Evolutionary conservation across 2,113 vertebrate genomes (phyloP), one percentile per base, ranked within the genome.

Genomic region (Aramus guarauna): DNA sequence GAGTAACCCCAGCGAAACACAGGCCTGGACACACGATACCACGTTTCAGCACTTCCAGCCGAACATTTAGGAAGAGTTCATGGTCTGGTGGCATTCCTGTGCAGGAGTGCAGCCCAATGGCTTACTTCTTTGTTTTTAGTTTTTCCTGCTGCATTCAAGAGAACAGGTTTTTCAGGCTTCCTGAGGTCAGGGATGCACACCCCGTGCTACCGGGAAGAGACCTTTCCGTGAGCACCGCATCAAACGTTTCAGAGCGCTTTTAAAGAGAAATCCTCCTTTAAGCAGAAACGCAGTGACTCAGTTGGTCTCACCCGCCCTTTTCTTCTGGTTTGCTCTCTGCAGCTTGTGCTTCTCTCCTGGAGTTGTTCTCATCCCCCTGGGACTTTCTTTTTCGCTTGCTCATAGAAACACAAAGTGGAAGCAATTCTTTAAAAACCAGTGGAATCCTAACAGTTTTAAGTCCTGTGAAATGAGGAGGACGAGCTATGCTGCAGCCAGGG

Each of bases 101-200:
- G 47, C 30, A 0, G 3, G 22, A 66, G 76, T 19, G 53, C 86
- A 86, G 68, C 34, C 83, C 19, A 5, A n/a, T 71, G 89, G 60
- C 73, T 80, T 37, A 14, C 62, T 76, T 39, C 86, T 96, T 92
- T 91, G 89, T 92, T 96, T 95, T 96, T 16, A 43, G 56, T 78
- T 96, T 96, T 96, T 96, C 94, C 93, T 92, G 87, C 89, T 92
- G 56, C 74, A 15, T 52, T 94, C 77, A 94, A 62, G 68, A 80
- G 90, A 96, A 94, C 96, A 94, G 96, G 94, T 95, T 97, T 97
- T 96, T 96, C 96, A 82, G 75, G 96, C 96, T 96, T 92, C 94
- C 94, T 92, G 90, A 88, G 93, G 93, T 96, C 96, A 94, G 96
- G 94, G 96, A 92, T 94, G 94, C 93, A 95, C 96, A 88, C 92